Evolutionary conservation across 2,797 vertebrate genomes (phyloP), one percentile per base, ranked within the genome.

Genomic region (Adelosebastes latens): DNA sequence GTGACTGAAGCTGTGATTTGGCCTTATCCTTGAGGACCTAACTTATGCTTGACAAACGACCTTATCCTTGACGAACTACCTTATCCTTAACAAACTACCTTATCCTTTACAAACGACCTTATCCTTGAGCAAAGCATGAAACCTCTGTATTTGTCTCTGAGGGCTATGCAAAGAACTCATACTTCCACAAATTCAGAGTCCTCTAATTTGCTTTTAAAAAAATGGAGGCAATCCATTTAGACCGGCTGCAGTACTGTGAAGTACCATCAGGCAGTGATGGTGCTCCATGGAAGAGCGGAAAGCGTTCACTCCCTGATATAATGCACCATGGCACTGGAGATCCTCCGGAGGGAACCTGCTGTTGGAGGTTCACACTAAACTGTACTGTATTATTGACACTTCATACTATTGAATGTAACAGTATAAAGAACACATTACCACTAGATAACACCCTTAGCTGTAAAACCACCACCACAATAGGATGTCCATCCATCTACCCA

Each of bases 291-390:
- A 67, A 24, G 16, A 78, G 60, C 52, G 79, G 42, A 29, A 39
- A 61, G 34, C 4, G 80, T 86, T 84, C 79, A 56, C 91, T 91
- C 89, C 87, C 93, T 86, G 75, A 87, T 74, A 83, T 85, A 93
- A 88, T 91, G 88, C 92, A 89, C 72, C 89, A 94, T 73, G 83
- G 82, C 80, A 83, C 68, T 64, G 63, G 63, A 77, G 72, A 82
- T 83, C 72, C 67, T 73, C 64, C 56, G 60, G 69, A 82, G 72
- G 53, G 63, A 89, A 90, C 73, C 71, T 84, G 75, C 79, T 77
- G 53, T 64, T 77, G 42, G 14, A 79, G 62, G 65, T 76, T 73
- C 66, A 78, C 29, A 67, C n/a, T 60, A 67, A 42, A 56, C 24
- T 59, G 64, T 34, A 34, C 6, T 6, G 5, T 71, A 56, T 59